phyloP scores from a whole-genome alignment of 2,888 invertebrate species.

The Drosophila mettleri region DNA sequence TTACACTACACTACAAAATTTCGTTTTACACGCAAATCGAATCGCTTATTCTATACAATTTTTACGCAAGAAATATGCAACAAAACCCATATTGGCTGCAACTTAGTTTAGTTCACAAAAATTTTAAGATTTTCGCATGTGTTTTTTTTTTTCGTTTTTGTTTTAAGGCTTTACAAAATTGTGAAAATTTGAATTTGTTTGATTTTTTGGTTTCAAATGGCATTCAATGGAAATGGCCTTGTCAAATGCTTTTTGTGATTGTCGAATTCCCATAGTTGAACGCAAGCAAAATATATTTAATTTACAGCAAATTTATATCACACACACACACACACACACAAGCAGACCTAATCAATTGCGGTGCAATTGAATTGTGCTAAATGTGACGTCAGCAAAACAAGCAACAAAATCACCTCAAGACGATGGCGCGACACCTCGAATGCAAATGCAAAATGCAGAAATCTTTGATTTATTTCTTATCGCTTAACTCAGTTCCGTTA shows the following conservation, averaged over 20 bases:
- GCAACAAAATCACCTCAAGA: conserved; percentile 9
- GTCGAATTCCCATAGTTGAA: conserved; percentile 46
- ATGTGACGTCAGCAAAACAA: conserved; percentile 50
- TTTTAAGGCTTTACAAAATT: conserved; percentile 36
- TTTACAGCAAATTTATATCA: conserved; percentile 42
- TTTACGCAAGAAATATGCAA: conserved; percentile 34
- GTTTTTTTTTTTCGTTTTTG: conserved; percentile 9
- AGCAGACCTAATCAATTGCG: conserved; percentile 42
- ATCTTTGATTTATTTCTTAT: conserved; percentile 50
- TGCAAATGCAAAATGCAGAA: conserved; percentile 42
- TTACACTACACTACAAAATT: conserved; percentile 14
- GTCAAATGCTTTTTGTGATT: conserved; percentile 73
- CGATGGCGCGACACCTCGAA: conserved; percentile 22
- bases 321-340: conserved; percentile 16
- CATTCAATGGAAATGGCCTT: conserved; percentile 30
- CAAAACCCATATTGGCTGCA: conserved; percentile 65
- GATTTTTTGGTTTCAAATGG: conserved; percentile 3
- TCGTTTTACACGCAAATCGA: conserved; percentile 13
- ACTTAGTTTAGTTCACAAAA: conserved; percentile 70
- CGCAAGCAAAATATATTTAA: conserved; percentile 45
- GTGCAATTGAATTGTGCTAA: conserved; percentile 51
- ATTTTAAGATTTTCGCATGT: conserved; percentile 57
- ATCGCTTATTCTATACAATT: conserved; percentile 48
- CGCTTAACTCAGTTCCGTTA: conserved; percentile 64
- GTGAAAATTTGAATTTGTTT: conserved; percentile 27